Conservation (phyloP, 2,113 vertebrate species). For the Labeo rohita region DNA sequence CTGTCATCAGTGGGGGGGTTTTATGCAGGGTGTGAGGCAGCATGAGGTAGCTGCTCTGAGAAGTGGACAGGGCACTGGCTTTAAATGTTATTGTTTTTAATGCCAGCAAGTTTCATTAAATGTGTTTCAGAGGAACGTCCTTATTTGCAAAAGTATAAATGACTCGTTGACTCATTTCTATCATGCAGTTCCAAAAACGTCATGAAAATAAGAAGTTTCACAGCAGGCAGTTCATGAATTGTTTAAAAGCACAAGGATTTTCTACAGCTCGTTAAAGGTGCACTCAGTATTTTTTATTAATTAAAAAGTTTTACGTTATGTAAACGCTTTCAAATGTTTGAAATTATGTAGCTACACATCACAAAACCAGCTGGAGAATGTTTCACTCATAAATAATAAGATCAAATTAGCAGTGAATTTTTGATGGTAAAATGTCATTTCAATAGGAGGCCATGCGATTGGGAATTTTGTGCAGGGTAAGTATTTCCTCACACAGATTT, state of each 20-base stretch:
- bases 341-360: not conserved
- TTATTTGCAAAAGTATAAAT: not conserved
- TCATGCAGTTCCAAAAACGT: not conserved
- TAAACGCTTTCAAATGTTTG: not conserved
- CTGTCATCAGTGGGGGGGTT: not conserved
- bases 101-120: constrained; percentile 2
- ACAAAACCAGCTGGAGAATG: not conserved
- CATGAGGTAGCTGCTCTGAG: not conserved
- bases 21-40: not conserved
- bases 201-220: not conserved
- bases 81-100: constrained; percentile 1
- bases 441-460: not conserved
- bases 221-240: not conserved
- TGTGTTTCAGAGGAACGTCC: not conserved
- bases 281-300: not conserved
- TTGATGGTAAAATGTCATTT: too few species aligned
- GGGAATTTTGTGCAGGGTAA: not conserved
- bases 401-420: not conserved
- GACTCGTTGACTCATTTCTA: not conserved
- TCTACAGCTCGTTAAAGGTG: not conserved
- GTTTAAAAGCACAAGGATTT: not conserved
- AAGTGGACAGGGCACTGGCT: constrained; percentile 22
- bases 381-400: not conserved
- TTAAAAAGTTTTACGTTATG: not conserved
- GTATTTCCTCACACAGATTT: not conserved